Conservation (phyloP, 2,797 vertebrate genomes). For the Darevskia nairensis region DNA sequence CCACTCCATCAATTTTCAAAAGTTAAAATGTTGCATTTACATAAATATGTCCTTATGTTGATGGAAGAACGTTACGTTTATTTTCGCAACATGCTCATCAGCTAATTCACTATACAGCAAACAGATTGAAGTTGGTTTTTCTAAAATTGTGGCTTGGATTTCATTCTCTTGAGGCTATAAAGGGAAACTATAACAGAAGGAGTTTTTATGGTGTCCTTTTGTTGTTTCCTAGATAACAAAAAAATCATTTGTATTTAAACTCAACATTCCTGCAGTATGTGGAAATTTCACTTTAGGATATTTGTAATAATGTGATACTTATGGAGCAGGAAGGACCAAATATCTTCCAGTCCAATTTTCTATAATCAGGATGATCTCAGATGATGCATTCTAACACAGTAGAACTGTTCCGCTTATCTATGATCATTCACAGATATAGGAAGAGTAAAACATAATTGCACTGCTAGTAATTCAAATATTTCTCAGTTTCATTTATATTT, state of each 20-base stretch:
- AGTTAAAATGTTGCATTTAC: slow-evolving; percentile 73
- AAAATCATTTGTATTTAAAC: neutral
- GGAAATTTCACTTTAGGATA: neutral
- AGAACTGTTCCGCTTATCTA: neutral
- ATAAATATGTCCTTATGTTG: slow-evolving; percentile 66
- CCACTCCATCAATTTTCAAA: slow-evolving; percentile 58
- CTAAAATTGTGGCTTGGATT: slow-evolving; percentile 34
- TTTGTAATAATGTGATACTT: neutral
- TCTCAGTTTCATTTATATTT: neutral
- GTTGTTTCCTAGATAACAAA: neutral
- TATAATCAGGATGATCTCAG: neutral
- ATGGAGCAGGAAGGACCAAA: neutral
- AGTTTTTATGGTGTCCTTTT: slow-evolving; percentile 25
- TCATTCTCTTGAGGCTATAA: slow-evolving; percentile 36
- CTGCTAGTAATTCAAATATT: neutral
- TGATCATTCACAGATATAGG: neutral
- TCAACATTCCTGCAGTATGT: neutral
- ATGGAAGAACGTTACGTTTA: slow-evolving; percentile 59
- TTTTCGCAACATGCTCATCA: slow-evolving; percentile 60
- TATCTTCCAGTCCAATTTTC: neutral
- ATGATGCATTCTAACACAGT: neutral
- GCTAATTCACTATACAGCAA: slow-evolving; percentile 59
- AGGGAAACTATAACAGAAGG: slow-evolving; percentile 14
- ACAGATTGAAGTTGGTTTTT: slow-evolving; percentile 60
- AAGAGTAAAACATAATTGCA: neutral